A percentile compares a stretch with the other conserved stretches of the same genome.
phyloP scores from a whole-genome alignment of 2,113 vertebrate genomes.

The Synodontis membranacea region DNA sequence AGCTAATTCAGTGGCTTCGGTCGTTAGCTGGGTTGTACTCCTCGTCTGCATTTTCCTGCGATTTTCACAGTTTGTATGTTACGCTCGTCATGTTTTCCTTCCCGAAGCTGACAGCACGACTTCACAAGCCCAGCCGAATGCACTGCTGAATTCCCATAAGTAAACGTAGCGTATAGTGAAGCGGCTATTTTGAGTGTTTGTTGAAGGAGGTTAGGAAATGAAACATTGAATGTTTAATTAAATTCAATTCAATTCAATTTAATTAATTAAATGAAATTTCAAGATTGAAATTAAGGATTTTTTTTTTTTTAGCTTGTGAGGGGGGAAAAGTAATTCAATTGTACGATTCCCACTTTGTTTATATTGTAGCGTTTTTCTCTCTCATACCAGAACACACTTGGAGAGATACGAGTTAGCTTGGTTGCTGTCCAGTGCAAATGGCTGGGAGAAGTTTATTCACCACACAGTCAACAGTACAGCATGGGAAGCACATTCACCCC shows the following conservation, averaged over 20 bases:
- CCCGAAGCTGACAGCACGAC: not conserved
- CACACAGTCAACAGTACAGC: too few relatives aligned
- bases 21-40: not conserved
- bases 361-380: too few relatives aligned
- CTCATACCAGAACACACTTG: too few relatives aligned
- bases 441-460: too few relatives aligned
- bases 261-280: too few relatives aligned
- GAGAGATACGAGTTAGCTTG: too few relatives aligned
- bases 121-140: not conserved
- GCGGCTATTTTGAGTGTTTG: not conserved
- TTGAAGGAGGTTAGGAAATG: not conserved
- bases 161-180: not conserved
- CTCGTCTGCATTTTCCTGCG: not conserved
- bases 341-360: not conserved
- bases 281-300: too few relatives aligned
- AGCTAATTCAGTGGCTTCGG: not conserved
- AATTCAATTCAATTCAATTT: too few relatives aligned
- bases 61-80: not conserved
- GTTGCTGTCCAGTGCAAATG: too few relatives aligned
- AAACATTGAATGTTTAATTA: not conserved
- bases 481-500: too few relatives aligned
- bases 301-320: not conserved
- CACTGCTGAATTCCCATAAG: not conserved
- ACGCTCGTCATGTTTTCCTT: not conserved
- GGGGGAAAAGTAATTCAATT: not conserved